These are phyloP conservation scores for Clangula hyemalis DNA, from an alignment of 2,797 vertebrate genomes.

Conservation along the genomic window DNA sequence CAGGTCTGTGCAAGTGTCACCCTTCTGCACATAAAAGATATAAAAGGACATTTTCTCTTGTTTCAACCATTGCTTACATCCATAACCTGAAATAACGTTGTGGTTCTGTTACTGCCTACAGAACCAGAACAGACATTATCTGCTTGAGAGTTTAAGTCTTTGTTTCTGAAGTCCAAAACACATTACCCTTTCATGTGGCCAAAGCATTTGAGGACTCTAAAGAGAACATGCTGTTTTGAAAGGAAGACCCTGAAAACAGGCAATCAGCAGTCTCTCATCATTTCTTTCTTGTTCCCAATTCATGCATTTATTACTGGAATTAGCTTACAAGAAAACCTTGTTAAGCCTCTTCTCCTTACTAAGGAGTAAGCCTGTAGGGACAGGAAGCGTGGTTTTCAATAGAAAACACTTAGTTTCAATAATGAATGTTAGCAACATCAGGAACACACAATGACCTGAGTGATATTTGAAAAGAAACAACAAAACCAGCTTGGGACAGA, in stretches of 20 bases:
- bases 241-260: slow-evolving; percentile 18
- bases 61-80: neutral
- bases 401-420: slow-evolving; percentile 62
- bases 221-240: slow-evolving; percentile 55
- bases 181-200: neutral
- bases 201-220: neutral
- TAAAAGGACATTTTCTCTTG: neutral
- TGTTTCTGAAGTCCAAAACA: neutral
- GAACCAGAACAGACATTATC: neutral
- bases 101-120: neutral
- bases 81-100: neutral
- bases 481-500: neutral
- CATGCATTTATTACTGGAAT: slow-evolving; percentile 64
- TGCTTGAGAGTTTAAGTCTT: neutral
- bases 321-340: slow-evolving; percentile 59
- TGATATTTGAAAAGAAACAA: slow-evolving; percentile 10
- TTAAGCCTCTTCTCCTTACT: slow-evolving; percentile 33
- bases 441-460: slow-evolving; percentile 34
- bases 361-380: slow-evolving; percentile 46
- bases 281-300: slow-evolving; percentile 38
- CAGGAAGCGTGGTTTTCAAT: slow-evolving; percentile 35
- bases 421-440: slow-evolving; percentile 35
- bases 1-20: neutral
- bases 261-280: neutral
- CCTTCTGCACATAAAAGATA: neutral